phyloP scores from a whole-genome alignment of 2,797 vertebrate species.

The Megaceryle alcyon region DNA sequence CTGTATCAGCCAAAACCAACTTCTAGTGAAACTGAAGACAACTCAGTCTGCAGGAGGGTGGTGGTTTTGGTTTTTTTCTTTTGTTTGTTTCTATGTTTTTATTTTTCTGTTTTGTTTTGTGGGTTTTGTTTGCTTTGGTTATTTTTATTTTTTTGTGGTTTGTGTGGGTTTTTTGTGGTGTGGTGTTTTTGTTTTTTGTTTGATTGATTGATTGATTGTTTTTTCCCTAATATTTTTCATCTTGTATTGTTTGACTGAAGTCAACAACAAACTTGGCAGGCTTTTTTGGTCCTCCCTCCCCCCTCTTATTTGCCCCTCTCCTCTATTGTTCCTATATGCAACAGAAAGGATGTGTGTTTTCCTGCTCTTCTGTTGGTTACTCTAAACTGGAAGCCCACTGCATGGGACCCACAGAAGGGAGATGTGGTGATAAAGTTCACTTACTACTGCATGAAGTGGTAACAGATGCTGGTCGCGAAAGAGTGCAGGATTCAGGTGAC shows the following conservation, averaged over 20 bases:
- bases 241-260: not conserved
- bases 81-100: not conserved
- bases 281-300: not conserved
- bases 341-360: not conserved
- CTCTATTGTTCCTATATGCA: not conserved
- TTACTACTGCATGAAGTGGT: rapidly evolving
- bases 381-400: not conserved
- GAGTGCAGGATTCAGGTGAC: not conserved
- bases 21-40: not conserved
- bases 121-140: too few species aligned
- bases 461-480: not conserved
- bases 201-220: not conserved
- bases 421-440: not conserved
- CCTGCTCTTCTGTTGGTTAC: not conserved
- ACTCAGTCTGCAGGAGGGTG: not conserved
- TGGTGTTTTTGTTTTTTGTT: too few species aligned
- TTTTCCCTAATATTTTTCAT: not conserved
- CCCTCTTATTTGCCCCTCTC: not conserved
- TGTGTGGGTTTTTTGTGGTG: too few species aligned
- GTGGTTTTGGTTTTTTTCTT: too few species aligned
- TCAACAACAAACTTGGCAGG: not conserved
- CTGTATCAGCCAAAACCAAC: not conserved
- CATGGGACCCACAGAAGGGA: not conserved
- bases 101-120: too few species aligned
- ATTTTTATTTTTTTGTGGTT: too few species aligned